Base-by-base conservation (phyloP, 2,797 vertebrate genomes). In the Adrianichthys oophorus region DNA sequence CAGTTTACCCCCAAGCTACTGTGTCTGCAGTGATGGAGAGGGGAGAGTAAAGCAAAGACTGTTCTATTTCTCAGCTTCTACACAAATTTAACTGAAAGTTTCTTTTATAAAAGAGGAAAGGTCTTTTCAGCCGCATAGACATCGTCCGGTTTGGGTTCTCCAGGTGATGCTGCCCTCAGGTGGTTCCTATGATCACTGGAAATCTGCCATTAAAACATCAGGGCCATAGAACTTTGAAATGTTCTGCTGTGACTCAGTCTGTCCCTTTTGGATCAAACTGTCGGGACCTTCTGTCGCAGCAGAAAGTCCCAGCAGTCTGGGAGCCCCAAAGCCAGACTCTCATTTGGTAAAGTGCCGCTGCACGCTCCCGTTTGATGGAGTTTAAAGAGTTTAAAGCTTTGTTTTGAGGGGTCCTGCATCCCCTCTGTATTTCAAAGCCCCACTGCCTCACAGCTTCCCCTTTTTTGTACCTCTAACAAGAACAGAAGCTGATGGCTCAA, bases 391-490 rank as follows among this genome's bases (percentile, higher is more conserved):
- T 62, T 57, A 59, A 68, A 72, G 65, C 55, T 66, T 24, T 87
- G 84, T 78, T 62, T 87, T 91, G 89, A 91, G 90, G 91, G 89
- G 90, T 91, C 87, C 58, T 12, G 48, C 44, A 57, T 69, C 15
- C 57, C 72, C 46, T 17, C 48, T 40, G 14, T 15, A 17, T 52
- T n/a, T n/a, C n/a, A n/a, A n/a, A n/a, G n/a, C 18, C 48, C 32
- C 32, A 62, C 47, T 67, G 41, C 77, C 60, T 80, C 62, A 49
- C 15, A 44, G 68, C 65, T 78, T 83, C 62, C 65, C 56, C 59
- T 45, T 3, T 21, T 3, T 26, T 26, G 1, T 5, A 26, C 65
- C 56, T 80, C 84, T 59, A 79, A 83, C 80, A 41, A 65, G 61
- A 72, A 80, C 78, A 77, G 69, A 74, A 49, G 58, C 68, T 82